Evolutionary conservation across 2,797 vertebrate species (phyloP).

Genomic region (Sebastes matsubarae): DNA sequence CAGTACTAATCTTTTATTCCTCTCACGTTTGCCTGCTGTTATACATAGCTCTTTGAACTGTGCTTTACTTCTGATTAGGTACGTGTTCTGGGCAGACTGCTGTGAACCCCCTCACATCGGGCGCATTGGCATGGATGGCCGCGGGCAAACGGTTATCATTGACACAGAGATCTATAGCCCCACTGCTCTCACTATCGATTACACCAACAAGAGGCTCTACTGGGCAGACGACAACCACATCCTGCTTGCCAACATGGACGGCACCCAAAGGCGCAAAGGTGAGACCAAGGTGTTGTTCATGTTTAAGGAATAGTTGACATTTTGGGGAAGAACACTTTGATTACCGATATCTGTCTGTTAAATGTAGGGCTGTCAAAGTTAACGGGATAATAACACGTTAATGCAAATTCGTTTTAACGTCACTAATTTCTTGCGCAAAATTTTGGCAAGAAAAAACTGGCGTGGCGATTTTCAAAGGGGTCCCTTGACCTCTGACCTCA

Average conservation of each 20-base stretch:
- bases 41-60: constrained; percentile 14
- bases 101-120: constrained; percentile 94
- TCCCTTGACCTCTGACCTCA: no score
- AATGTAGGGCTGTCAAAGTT: no score
- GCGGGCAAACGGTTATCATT: constrained; percentile 88
- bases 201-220: constrained; percentile 94
- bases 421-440: no score
- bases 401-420: no score
- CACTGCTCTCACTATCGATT: constrained; percentile 95
- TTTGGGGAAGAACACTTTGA: background rate
- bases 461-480: no score
- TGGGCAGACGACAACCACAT: constrained; percentile 98
- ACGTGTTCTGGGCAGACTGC: constrained; percentile 98
- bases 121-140: constrained; percentile 95
- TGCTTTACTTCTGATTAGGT: constrained; percentile 75
- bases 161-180: constrained; percentile 94
- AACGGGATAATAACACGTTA: accelerated
- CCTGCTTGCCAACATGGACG: constrained; percentile 96
- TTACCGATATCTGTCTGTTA: no score
- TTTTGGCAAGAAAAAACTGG: no score
- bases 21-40: background rate
- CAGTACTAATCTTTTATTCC: background rate
- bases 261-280: constrained; percentile 93
- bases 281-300: constrained; percentile 38
- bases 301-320: background rate